A percentile compares a stretch with the other conserved stretches of the same genome.
phyloP scores from a whole-genome alignment of 2,797 vertebrate species.

The Rachycentron canadum region DNA sequence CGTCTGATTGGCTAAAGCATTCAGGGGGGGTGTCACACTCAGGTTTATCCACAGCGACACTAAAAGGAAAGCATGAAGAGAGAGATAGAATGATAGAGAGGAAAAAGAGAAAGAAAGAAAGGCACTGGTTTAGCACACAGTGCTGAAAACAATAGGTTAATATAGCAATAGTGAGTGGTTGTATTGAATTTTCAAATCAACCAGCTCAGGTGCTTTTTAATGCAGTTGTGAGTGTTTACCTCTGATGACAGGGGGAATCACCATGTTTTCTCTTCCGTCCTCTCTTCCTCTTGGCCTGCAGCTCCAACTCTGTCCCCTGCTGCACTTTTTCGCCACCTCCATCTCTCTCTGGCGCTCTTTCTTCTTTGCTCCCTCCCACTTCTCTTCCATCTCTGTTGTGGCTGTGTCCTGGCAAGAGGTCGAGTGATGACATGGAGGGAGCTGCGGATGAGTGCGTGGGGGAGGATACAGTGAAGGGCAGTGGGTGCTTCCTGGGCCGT shows the following conservation, averaged over 20 bases:
- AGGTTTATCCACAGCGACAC: constrained; percentile 70
- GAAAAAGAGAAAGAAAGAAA: constrained; percentile 78
- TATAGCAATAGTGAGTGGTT: constrained; percentile 74
- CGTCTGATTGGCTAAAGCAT: constrained; percentile 78
- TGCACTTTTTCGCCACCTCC: constrained; percentile 66
- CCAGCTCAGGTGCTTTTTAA: constrained; percentile 63
- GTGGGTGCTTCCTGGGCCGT: constrained; percentile 90
- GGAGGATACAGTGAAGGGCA: constrained; percentile 77
- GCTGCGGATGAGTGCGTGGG: constrained; percentile 68
- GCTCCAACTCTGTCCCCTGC: constrained; percentile 89
- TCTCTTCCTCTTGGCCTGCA: constrained; percentile 88
- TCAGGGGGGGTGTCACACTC: constrained; percentile 82
- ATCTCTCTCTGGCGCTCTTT: constrained; percentile 55
- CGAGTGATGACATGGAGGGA: constrained; percentile 55
- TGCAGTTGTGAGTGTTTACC: constrained; percentile 72
- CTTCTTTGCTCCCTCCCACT: constrained; percentile 61
- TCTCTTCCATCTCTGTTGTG: constrained; percentile 67
- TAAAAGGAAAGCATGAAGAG: constrained; percentile 79
- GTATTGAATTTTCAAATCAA: constrained; percentile 75
- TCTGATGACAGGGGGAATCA: constrained; percentile 77
- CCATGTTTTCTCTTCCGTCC: constrained; percentile 89
- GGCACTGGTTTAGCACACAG: constrained; percentile 87
- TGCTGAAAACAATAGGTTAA: constrained; percentile 85
- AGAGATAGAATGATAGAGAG: constrained; percentile 80
- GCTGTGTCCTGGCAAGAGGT: constrained; percentile 60